Evolutionary conservation across 2,113 vertebrate genomes (phyloP), one percentile per base, ranked within the genome.

Genomic region (Dunckerocampus dactyliophorus): DNA sequence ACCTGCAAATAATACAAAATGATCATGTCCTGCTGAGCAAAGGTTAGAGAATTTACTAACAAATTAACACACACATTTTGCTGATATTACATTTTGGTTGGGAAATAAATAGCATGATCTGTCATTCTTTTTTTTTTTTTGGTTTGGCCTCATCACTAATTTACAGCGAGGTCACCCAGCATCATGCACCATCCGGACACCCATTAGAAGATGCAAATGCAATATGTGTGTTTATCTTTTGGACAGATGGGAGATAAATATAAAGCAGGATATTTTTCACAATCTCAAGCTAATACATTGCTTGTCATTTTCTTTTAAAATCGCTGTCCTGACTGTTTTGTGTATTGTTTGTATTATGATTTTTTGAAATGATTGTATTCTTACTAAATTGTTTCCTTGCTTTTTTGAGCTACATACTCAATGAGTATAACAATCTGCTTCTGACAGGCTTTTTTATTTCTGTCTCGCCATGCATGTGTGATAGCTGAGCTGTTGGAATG

Each of bases 401-500:
- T 22, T 9, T 55, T 39, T 28, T 59, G 57, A 56, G 49, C 4
- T 46, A 19, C 21, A 8, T 55, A 34, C 49, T 53, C 54, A 57
- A 47, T 55, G 53, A 56, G 28, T 22, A 6, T 66, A 62, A 60
- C 53, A 62, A 34, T 47, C 47, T 59, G 31, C 16, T 21, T 3
- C 47, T 47, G 62, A 39, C 14, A 52, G 49, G 19, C 11, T 50
- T 58, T 76, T 62, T 48, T 21, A 19, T 69, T 34, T 72, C 28
- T 55, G 45, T 76, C 59, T 63, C 62, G 62, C 57, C 72, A 10
- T 69, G 14, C 10, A 43, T 66, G 58, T 49, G 43, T 74, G 73
- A 73, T 68, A 70, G 65, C 63, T 37, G 46, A 56, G 82, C 62
- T 83, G 69, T 34, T 79, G 81, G 83, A 89, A 89, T 89, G 85